These are phyloP conservation scores for Argyrosomus regius DNA, from an alignment of 2,797 vertebrate species.

Conservation along the genomic window DNA sequence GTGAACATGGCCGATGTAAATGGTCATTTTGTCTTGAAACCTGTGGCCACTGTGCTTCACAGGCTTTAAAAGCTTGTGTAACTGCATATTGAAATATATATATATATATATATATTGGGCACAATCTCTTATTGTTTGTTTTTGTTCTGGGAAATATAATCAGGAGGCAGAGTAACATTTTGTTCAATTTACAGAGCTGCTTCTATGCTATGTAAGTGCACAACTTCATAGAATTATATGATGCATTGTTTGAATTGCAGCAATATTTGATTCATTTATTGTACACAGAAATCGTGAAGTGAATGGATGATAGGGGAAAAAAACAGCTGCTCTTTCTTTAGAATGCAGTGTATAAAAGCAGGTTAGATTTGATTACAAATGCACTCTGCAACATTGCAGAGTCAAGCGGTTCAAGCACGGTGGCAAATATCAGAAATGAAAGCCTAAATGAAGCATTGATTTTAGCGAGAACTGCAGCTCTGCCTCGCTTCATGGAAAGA, in stretches of 20 bases:
- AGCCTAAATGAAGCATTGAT: constrained; percentile 53
- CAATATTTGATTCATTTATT: constrained; percentile 36
- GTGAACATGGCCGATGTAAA: constrained; percentile 2
- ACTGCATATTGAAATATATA: background rate
- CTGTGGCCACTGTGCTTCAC: constrained; percentile 7
- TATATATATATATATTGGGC: background rate
- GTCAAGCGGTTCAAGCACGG: constrained; percentile 1
- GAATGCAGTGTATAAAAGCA: constrained; percentile 18
- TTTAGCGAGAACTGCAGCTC: constrained; percentile 19
- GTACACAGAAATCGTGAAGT: constrained; percentile 4
- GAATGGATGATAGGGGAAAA: background rate
- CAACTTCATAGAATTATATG: constrained; percentile 5
- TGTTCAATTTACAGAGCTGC: constrained; percentile 47
- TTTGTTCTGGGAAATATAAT: constrained; percentile 39
- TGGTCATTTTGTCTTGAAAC: background rate
- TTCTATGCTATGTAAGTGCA: constrained; percentile 2
- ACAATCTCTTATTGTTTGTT: constrained; percentile 42
- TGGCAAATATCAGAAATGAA: constrained; percentile 43
- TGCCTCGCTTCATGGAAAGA: constrained; percentile 37
- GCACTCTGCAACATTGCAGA: constrained; percentile 33
- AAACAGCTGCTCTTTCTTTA: constrained; percentile 1
- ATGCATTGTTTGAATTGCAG: constrained; percentile 19
- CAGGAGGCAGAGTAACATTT: constrained; percentile 30
- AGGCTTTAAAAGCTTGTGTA: constrained; percentile 16
- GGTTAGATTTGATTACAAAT: constrained; percentile 45